Base-by-base conservation (phyloP, 2,888 invertebrate genomes). In the Coleophora deauratella region DNA sequence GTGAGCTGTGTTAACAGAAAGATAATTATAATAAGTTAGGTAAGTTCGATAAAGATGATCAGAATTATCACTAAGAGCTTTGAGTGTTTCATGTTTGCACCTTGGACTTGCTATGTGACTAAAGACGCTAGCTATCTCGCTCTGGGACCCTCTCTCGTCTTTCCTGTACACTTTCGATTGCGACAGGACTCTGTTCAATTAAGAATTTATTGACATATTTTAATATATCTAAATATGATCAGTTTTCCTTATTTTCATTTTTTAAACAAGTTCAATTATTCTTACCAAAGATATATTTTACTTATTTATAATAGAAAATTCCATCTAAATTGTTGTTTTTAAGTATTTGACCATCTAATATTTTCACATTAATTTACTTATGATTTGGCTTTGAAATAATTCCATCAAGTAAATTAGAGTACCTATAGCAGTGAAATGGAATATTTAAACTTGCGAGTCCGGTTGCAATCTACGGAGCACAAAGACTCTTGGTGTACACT, bases 11-110 rank as follows among this genome's bases (percentile, higher is more conserved):
- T 52, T 57, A 51, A 54, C 43, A 42, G 54, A 32, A 51, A 51
- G 47, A 44, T 57, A 51, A 46, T 43, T 46, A 51, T 44, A 42
- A 48, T 55, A 59, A 62, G 62, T 73, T 79, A 72, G 79, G 80
- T 80, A 80, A 78, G 78, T 81, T 71, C 78, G 76, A 75, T 74
- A 71, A 63, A 56, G 71, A 69, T 61, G 61, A 55, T 59, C 55
- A 57, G 66, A 62, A 64, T 74, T 67, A 72, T 76, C 78, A 85
- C 81, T 79, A 74, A 85, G 84, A 84, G 86, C 86, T 86, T 86
- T 86, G 82, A 86, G 84, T 86, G 86, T 86, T 86, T 84, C 86
- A 85, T 86, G 86, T 86, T 85, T 86, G 86, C 86, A 86, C 86
- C 85, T 86, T 86, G 86, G 86, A 85, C 84, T 86, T 86, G 86